phyloP scores from a whole-genome alignment of 2,113 vertebrate species.

The Caracal caracal region DNA sequence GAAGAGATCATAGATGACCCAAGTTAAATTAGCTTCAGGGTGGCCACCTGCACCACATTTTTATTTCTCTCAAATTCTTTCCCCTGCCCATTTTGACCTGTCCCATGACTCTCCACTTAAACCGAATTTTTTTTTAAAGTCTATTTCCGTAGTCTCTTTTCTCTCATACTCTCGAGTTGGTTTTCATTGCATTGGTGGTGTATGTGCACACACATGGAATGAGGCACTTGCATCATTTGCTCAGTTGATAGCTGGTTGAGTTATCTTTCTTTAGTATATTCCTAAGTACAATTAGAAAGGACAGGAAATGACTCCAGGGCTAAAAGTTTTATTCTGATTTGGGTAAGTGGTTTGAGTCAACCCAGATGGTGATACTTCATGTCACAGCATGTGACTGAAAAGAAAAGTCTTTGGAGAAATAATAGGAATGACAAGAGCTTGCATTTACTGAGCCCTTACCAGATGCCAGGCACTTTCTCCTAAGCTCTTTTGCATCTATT shows the following conservation, averaged over 20 bases:
- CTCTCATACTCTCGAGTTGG: slow-evolving; percentile 41
- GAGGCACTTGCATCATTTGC: neutral
- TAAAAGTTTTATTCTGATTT: neutral
- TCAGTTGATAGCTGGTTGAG: slow-evolving; percentile 39
- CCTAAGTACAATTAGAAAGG: slow-evolving; percentile 39
- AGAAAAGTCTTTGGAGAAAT: slow-evolving; percentile 22
- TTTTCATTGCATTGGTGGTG: neutral
- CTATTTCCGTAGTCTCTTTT: slow-evolving; percentile 23
- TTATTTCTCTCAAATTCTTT: slow-evolving; percentile 74
- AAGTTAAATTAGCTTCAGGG: slow-evolving; percentile 72
- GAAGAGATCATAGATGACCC: slow-evolving; percentile 79
- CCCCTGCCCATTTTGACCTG: slow-evolving; percentile 59
- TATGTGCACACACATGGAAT: neutral
- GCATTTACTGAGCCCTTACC: neutral
- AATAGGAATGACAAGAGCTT: neutral
- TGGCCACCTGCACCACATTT: slow-evolving; percentile 70
- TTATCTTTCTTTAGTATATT: slow-evolving; percentile 28
- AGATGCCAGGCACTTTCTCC: neutral
- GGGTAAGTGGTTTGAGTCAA: slow-evolving; percentile 52
- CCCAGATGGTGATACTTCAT: slow-evolving; percentile 26
- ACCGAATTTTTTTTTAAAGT: slow-evolving; percentile 51
- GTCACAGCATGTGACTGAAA: slow-evolving; percentile 13
- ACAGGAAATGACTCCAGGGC: slow-evolving; percentile 40
- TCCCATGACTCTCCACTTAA: slow-evolving; percentile 54
- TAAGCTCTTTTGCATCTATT: slow-evolving; percentile 21